Evolutionary conservation across 2,113 vertebrate genomes (phyloP), one percentile per base, ranked within the genome.

Genomic region (Paratilapia polleni): DNA sequence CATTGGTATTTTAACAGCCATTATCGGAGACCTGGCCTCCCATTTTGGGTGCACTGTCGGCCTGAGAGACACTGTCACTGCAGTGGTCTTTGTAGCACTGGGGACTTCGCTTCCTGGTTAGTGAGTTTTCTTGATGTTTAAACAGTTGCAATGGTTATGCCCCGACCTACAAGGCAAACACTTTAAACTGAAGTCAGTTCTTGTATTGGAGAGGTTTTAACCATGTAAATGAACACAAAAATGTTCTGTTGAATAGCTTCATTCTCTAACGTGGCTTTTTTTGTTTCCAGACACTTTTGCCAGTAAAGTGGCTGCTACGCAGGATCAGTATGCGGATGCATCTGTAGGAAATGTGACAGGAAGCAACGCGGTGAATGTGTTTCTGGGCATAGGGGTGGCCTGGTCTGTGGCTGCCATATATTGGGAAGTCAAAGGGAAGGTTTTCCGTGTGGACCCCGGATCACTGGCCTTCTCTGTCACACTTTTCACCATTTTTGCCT

Each of bases 41-140:
- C 97, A 98, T 90, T 98, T 98, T 6, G 97, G 97, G 91, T 98
- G 97, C 94, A 98, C 97, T 0, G 96, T 98, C 0, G 97, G 97
- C 62, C 95, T 98, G 78, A 96, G 96, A 91, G 97, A 98, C 94
- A 94, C 95, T 0, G 97, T 98, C 86, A 98, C 97, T 0, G 97
- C 97, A 0, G 97, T 98, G 14, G 97, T 98, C 85, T 98, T 98
- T 59, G 97, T 98, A 47, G 97, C 97, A 15, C 94, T 98, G 78
- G 97, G 97, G 68, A 98, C 97, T 5, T 98, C 97, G 68, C 95
- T 98, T 63, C 97, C 97, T 47, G 97, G 97, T 87, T 74, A 10
- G 62, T 97, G 91, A 77, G 76, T 14, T 41, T 82, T 15, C 22
- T 52, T 20, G 63, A 47, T 68, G 36, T 43, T 52, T 52, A 57